Evolutionary conservation across 2,888 invertebrate species (phyloP).

Genomic region (Cephalotes varians): DNA sequence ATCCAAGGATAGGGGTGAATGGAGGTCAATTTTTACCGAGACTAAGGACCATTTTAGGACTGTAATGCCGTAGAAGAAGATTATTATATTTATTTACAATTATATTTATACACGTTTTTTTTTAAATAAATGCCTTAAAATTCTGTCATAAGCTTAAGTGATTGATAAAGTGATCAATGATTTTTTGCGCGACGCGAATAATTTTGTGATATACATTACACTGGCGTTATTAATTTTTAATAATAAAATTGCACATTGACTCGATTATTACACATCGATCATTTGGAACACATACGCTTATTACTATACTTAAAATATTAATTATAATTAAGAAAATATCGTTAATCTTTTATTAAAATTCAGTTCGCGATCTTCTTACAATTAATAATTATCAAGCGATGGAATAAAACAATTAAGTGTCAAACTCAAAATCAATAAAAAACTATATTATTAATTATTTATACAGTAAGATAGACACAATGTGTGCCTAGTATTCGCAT

Average conservation of each 20-base stretch:
- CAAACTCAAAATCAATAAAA: neutral
- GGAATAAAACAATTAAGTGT: neutral
- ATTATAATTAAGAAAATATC: neutral
- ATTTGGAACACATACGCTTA: neutral
- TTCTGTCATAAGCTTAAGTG: neutral
- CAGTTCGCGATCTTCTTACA: neutral
- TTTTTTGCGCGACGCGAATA: neutral
- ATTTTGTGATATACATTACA: neutral
- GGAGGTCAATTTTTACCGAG: too few relatives aligned
- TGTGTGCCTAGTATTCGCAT: neutral
- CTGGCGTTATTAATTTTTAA: neutral
- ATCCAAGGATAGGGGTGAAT: too few relatives aligned
- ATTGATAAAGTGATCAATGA: neutral
- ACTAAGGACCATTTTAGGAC: too few relatives aligned
- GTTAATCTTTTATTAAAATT: neutral
- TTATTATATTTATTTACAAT: neutral
- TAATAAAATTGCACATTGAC: neutral
- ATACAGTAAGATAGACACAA: neutral
- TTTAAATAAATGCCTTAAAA: neutral
- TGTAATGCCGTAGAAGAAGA: too few relatives aligned
- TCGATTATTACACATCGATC: neutral
- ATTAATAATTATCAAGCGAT: neutral
- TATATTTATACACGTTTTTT: neutral
- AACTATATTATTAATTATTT: conserved; percentile 25
- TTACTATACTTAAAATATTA: neutral